These are phyloP conservation scores for Melitaea athalia DNA, from an alignment of 2,888 invertebrate genomes.

Conservation along the genomic window DNA sequence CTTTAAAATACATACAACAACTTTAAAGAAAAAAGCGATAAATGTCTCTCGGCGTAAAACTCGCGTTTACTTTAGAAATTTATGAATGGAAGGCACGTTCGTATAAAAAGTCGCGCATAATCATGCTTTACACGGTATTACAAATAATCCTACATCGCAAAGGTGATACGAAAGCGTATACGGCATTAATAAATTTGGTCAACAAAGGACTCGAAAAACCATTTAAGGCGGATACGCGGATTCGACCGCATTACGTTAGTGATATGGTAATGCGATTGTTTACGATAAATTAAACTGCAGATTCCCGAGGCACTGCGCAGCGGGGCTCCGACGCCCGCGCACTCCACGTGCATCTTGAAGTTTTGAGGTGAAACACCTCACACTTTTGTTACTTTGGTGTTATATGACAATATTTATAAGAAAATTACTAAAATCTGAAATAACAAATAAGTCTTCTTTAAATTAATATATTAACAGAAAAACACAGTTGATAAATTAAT, in stretches of 20 bases:
- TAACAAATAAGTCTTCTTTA: background rate
- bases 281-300: slow-evolving; percentile 63
- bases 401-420: slow-evolving; percentile 56
- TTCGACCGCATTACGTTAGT: slow-evolving; percentile 76
- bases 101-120: slow-evolving; percentile 23
- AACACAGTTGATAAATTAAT: slow-evolving; percentile 8
- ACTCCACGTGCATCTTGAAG: slow-evolving; percentile 49
- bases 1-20: slow-evolving; percentile 10
- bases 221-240: slow-evolving; percentile 76
- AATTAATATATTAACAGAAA: background rate
- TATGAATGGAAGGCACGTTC: slow-evolving; percentile 11
- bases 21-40: slow-evolving; percentile 1
- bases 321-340: slow-evolving; percentile 69
- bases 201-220: slow-evolving; percentile 78
- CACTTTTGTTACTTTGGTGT: slow-evolving; percentile 66
- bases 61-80: slow-evolving; percentile 13
- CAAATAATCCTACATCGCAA: slow-evolving; percentile 57
- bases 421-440: slow-evolving; percentile 15
- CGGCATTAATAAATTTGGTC: slow-evolving; percentile 75
- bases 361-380: slow-evolving; percentile 69
- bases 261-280: slow-evolving; percentile 82
- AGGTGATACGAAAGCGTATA: slow-evolving; percentile 68
- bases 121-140: slow-evolving; percentile 64
- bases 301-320: slow-evolving; percentile 62
- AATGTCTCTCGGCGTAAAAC: slow-evolving; percentile 1